phyloP scores from a whole-genome alignment of 2,113 vertebrate species.

The Epinephelus fuscoguttatus region DNA sequence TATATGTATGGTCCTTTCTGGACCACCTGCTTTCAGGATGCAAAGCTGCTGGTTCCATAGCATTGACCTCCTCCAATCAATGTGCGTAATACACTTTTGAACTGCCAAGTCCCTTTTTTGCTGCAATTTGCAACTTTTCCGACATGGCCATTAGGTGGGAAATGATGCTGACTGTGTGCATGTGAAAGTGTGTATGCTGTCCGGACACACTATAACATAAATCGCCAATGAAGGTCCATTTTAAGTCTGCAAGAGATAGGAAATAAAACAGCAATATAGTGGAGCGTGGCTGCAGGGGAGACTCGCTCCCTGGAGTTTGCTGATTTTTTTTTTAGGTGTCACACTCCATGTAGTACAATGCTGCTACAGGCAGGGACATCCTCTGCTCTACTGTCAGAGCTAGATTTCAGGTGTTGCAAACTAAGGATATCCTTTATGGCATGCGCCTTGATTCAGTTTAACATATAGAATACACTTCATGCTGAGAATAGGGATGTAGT shows the following conservation, averaged over 20 bases:
- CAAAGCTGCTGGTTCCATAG: not conserved
- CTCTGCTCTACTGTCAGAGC: not conserved
- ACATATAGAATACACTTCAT: not conserved
- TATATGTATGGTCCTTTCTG: no score
- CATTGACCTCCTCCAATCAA: conserved; percentile 3
- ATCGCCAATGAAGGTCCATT: not conserved
- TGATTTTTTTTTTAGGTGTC: not conserved
- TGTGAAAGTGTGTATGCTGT: not conserved
- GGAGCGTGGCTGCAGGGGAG: not conserved
- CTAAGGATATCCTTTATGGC: not conserved
- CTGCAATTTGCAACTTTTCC: not conserved
- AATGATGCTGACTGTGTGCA: conserved; percentile 3
- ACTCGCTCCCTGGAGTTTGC: not conserved
- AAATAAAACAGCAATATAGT: not conserved
- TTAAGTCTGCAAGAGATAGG: not conserved
- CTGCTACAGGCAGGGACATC: no score
- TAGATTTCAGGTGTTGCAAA: not conserved
- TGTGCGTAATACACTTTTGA: not conserved
- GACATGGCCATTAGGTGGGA: not conserved
- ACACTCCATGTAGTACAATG: not conserved
- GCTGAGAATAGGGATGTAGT: not conserved
- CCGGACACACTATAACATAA: not conserved
- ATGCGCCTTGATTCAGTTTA: not conserved
- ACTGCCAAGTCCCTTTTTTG: not conserved
- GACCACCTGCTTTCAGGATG: not conserved